These are phyloP conservation scores for Plutomurus gul DNA, from an alignment of 1,140 invertebrate genomes.

Conservation along the genomic window DNA sequence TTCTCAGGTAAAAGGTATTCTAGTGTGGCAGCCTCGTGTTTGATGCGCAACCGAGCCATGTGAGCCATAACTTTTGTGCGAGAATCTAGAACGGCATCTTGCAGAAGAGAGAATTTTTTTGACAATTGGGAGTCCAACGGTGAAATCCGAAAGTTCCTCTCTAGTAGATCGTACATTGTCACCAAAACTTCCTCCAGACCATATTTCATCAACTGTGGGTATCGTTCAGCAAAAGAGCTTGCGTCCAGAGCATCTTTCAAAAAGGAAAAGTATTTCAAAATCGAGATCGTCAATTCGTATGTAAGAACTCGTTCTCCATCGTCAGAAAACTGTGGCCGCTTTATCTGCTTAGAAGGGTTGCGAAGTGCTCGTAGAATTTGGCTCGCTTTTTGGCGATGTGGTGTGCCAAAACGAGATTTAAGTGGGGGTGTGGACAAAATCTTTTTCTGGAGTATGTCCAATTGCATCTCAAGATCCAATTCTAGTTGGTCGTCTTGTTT, in stretches of 20 bases:
- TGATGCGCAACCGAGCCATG: conserved; percentile 40
- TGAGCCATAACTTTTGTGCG: conserved; percentile 49
- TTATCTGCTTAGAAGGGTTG: background rate
- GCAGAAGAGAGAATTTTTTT: background rate
- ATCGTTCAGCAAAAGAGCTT: conserved; percentile 30
- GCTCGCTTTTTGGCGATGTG: conserved; percentile 40
- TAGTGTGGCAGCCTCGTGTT: conserved; percentile 39
- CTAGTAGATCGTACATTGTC: conserved; percentile 44
- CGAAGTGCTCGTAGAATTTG: conserved; percentile 38
- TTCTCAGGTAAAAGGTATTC: conserved; percentile 41
- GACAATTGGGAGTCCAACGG: conserved; percentile 10
- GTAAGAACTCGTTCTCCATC: conserved; percentile 45
- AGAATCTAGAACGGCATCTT: conserved; percentile 22
- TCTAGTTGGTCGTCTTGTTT: background rate
- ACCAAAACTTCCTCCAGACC: conserved; percentile 40
- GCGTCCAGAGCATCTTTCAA: conserved; percentile 40
- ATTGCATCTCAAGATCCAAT: background rate
- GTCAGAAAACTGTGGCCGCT: conserved; percentile 34
- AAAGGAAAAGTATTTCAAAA: conserved; percentile 40
- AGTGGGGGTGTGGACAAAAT: background rate
- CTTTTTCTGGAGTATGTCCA: background rate
- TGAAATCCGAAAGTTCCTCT: conserved; percentile 39
- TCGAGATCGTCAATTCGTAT: conserved; percentile 40
- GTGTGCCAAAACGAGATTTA: conserved; percentile 9
- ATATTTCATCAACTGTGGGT: background rate